Percentiles rank a stretch among this genome's conserved stretches.
Conservation (phyloP, 2,113 vertebrate genomes). For the Forbesichthys agassizii region DNA sequence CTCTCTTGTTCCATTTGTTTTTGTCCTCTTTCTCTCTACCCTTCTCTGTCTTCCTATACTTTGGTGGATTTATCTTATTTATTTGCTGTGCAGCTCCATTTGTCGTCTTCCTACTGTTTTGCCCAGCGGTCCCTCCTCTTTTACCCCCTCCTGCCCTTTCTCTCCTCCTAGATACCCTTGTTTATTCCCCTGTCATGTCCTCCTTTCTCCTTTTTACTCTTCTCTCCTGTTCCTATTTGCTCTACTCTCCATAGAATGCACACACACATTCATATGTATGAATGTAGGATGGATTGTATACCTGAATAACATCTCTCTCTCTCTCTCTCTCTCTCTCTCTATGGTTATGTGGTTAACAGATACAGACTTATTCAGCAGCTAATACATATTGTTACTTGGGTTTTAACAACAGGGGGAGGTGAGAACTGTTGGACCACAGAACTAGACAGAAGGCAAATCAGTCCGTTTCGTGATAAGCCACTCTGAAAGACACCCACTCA, state of each 20-base stretch:
- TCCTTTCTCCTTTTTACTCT: not conserved
- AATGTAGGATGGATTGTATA: too few relatives aligned
- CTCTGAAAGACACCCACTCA: conserved; percentile 16
- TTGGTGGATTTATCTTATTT: too few relatives aligned
- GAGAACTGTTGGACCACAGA: conserved; percentile 1
- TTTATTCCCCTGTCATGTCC: conserved; percentile 10
- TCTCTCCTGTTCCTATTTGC: not conserved
- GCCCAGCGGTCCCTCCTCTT: too few relatives aligned
- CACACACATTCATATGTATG: too few relatives aligned
- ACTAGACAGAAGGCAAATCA: conserved; percentile 23
- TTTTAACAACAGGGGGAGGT: not conserved
- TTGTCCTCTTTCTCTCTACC: not conserved
- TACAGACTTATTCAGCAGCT: too few relatives aligned
- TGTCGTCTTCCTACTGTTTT: too few relatives aligned
- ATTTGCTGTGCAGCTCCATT: too few relatives aligned
- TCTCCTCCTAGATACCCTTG: not conserved
- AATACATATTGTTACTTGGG: too few relatives aligned
- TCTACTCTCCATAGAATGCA: not conserved
- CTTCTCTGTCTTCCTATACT: not conserved
- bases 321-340: not conserved
- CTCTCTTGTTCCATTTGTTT: conserved; percentile 9
- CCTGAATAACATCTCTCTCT: not conserved
- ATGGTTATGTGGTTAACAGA: too few relatives aligned
- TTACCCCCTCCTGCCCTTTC: not conserved
- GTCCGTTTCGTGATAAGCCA: conserved; percentile 53